Conservation (phyloP, 2,888 invertebrate species). For the Deroplatys truncata region DNA sequence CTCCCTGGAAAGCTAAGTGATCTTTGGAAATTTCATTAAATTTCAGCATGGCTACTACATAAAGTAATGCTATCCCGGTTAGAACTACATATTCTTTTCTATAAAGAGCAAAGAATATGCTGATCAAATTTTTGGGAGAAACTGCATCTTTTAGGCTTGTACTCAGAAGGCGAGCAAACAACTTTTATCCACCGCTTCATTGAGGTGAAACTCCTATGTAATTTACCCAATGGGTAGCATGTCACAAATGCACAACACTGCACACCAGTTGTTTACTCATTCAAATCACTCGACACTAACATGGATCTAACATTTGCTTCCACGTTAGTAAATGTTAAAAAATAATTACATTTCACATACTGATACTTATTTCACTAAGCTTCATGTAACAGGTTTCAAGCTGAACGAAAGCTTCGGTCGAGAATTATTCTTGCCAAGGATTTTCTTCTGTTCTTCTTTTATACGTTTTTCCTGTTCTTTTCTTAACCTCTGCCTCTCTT, state of each 20-base stretch:
- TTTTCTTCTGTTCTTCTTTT: conserved; percentile 95
- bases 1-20: neutral
- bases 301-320: neutral
- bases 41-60: neutral
- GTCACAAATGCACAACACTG: neutral
- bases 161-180: neutral
- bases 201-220: neutral
- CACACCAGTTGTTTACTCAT: neutral
- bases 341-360: neutral
- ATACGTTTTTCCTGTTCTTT: conserved; percentile 89
- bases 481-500: conserved; percentile 87
- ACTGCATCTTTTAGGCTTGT: neutral
- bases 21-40: neutral
- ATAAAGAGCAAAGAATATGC: neutral
- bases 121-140: neutral
- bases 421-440: conserved; percentile 94
- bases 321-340: neutral
- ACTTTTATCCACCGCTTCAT: neutral
- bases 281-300: neutral
- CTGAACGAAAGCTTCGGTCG: conserved; percentile 92
- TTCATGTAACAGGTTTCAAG: conserved; percentile 72
- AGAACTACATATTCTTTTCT: neutral
- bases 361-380: neutral
- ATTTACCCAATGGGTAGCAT: neutral
- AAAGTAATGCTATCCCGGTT: neutral